Evolutionary conservation across 2,113 vertebrate species (phyloP).

Genomic region (Epinephelus fuscoguttatus): DNA sequence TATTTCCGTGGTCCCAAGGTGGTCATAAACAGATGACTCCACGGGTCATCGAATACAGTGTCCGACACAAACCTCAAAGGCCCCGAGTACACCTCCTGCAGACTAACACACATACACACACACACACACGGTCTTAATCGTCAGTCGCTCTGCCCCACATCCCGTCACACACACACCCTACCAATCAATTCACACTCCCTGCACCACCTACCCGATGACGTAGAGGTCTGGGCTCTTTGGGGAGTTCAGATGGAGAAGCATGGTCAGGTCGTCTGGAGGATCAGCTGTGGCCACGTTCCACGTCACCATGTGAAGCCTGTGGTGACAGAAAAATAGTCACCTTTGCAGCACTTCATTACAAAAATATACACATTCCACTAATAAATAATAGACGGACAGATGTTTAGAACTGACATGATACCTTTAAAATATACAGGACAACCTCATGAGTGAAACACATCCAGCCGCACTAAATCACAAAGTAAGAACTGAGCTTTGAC

Average conservation of each 20-base stretch:
- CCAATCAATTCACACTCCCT: background rate
- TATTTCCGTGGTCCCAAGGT: constrained; percentile 88
- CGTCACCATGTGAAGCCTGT: constrained; percentile 92
- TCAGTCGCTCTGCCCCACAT: background rate
- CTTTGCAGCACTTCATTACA: background rate
- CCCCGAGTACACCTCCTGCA: constrained; percentile 94
- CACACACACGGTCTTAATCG: background rate
- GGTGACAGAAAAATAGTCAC: background rate
- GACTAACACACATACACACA: constrained; percentile 77
- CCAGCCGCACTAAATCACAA: background rate
- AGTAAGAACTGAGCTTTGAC: background rate
- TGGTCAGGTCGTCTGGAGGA: constrained; percentile 88
- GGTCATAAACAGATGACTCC: constrained; percentile 91
- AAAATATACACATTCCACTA: background rate
- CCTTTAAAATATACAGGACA: background rate
- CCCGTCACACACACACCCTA: background rate
- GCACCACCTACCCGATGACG: constrained; percentile 90
- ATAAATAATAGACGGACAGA: background rate
- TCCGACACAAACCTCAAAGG: constrained; percentile 90
- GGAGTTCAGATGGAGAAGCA: constrained; percentile 88
- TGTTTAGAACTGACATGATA: background rate
- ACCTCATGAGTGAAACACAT: background rate
- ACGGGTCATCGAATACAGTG: constrained; percentile 92
- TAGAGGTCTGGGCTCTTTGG: constrained; percentile 87
- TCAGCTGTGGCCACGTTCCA: constrained; percentile 95